phyloP scores from a whole-genome alignment of 2,888 invertebrate genomes.

The Ophion obscuratus region DNA sequence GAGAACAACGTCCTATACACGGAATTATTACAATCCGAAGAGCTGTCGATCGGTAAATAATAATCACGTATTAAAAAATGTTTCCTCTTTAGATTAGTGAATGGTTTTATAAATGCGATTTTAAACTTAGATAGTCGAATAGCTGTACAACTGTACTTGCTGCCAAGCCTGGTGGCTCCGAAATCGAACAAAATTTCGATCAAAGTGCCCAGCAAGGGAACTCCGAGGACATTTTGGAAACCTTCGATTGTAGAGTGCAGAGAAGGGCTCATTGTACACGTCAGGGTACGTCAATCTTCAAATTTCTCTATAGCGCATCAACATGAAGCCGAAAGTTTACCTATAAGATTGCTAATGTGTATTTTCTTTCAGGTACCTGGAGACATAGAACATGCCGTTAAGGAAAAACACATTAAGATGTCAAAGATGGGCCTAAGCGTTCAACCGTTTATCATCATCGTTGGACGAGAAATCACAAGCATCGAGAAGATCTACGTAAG shows the following conservation, averaged over 20 bases:
- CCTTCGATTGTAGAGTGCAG: conserved; percentile 40
- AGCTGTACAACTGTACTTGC: conserved; percentile 34
- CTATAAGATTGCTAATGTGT: background rate
- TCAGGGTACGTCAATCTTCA: no score
- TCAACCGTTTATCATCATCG: conserved; percentile 8
- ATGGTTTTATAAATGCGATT: background rate
- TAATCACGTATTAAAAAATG: background rate
- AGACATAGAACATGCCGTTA: conserved; percentile 34
- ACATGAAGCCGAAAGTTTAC: background rate
- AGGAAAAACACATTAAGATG: conserved; percentile 31
- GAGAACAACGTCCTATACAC: no score
- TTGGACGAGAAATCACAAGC: no score
- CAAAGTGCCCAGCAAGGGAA: conserved; percentile 12
- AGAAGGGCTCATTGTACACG: no score
- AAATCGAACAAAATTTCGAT: conserved; percentile 36
- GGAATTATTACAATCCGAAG: no score
- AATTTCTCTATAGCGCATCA: no score
- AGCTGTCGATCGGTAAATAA: no score
- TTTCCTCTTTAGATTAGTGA: background rate
- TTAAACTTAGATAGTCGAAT: conserved; percentile 31
- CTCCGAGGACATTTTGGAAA: conserved; percentile 32
- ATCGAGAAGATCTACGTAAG: background rate
- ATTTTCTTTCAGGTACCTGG: conserved; percentile 38
- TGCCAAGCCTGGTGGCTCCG: conserved; percentile 27
- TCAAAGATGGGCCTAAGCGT: conserved; percentile 39